Base-by-base conservation (phyloP, 2,888 invertebrate genomes). In the Callinectes sapidus region DNA sequence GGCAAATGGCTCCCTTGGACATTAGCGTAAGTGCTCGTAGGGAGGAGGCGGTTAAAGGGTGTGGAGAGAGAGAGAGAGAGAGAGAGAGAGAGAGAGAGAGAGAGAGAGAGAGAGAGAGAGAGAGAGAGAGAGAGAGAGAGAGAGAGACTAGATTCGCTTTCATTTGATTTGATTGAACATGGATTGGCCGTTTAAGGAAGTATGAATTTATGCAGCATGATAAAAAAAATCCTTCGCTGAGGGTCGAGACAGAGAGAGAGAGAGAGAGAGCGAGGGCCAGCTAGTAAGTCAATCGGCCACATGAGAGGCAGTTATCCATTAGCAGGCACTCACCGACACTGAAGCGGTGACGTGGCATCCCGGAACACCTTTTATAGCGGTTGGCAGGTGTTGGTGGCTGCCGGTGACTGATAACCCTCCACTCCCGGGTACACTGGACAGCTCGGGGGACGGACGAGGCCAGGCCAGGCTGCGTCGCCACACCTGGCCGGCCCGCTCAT, bases 361-460 rank as follows among this genome's bases (percentile, higher is more conserved):
- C 35, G 35, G 81, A 81, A 32, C 6, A 3, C 81, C 81, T 81
- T 81, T 81, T 81, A 81, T 81, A 81, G 81, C 8, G 32, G 1
- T 35, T 81, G 81, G 81, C 81, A 81, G 81, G 81, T 81, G 81
- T 32, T 81, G 32, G 32, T 32, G 10, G 35, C 81, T 81, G 81
- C 81, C 81, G 32, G 32, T 81, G 81, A 81, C 81, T 81, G 81
- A 81, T 81, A 81, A 81, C 81, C 35, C 81, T 81, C 81, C 18
- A 32, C 14, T 71, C 71, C n/a, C n/a, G 71, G 71, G 71, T 71
- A 28, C 71, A 71, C n/a, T 10, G 28, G 6, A 71, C 71, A 8
- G 71, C 10, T 23, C n/a, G 28, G 71, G n/a, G 23, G 71, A 28
- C 71, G 23, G 71, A n/a, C 71, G 71, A 23, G 71, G 35, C 32